Base-by-base conservation (phyloP, 2,113 vertebrate species). In the Vidua macroura region DNA sequence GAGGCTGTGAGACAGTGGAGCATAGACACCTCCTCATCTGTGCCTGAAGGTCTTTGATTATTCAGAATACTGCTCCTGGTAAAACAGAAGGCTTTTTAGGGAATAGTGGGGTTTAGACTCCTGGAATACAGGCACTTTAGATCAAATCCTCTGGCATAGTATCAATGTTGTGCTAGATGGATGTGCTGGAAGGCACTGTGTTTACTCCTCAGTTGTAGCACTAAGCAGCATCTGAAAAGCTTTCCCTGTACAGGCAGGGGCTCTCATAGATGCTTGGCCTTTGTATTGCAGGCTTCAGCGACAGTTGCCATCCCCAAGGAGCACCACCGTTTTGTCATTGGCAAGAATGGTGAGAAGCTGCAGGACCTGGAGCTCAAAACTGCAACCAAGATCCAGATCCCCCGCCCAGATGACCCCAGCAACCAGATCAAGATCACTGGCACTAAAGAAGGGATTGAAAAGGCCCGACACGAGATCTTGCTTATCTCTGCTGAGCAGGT, bases 331-430 rank as follows among this genome's bases (percentile, higher is more conserved):
- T 99, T 99, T 98, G 99, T 99, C 86, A 99, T 99, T 35, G 99
- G 99, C 93, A 99, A 99, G 97, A 99, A 98, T 7, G 99, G 99
- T 86, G 99, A 99, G 98, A 99, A 99, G 96, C 98, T 99, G 86
- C 99, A 99, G 98, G 99, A 99, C 97, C 97, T 99, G 23, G 99
- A 99, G 97, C 98, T 99, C 67, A 99, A 99, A 98, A 99, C 99
- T 72, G 99, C 99, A 97, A 99, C 99, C 95, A 99, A 99, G 98
- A 99, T 99, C 97, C 99, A 99, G 97, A 99, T 99, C 97, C 99
- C 99, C 84, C 98, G 99, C 97, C 99, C 99, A 4, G 99, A 99
- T 30, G 99, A 99, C 97, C 96, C 98, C 98, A 99, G 99, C 98
- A 99, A 99, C 97, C 99, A 98, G 97, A 99, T 99, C 97, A 99